These are phyloP conservation scores for Rhyacichthys aspro DNA, from an alignment of 2,797 vertebrate genomes.

Conservation along the genomic window DNA sequence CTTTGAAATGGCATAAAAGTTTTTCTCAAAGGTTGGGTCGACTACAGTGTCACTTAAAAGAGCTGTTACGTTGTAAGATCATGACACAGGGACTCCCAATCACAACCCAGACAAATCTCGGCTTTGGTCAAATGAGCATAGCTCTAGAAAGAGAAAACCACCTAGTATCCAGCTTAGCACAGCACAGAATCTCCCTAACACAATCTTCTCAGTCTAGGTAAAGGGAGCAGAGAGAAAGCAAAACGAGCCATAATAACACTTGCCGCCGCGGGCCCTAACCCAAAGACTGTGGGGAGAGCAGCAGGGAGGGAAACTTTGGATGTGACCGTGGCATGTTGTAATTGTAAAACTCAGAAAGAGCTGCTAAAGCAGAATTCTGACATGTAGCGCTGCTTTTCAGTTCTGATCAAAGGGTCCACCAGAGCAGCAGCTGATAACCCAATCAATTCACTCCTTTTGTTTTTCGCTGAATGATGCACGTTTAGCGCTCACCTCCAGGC, in stretches of 20 bases:
- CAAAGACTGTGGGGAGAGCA: slow-evolving; percentile 58
- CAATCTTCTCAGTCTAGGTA: slow-evolving; percentile 42
- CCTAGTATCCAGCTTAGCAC: slow-evolving; percentile 12
- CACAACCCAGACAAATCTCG: too few relatives aligned
- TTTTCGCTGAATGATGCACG: slow-evolving; percentile 91
- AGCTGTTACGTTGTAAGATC: too few relatives aligned
- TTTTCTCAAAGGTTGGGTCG: too few relatives aligned
- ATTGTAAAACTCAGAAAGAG: slow-evolving; percentile 86
- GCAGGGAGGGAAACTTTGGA: slow-evolving; percentile 70
- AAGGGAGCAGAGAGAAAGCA: slow-evolving; percentile 35
- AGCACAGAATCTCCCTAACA: slow-evolving; percentile 45
- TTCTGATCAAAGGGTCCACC: slow-evolving; percentile 75
- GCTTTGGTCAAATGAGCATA: too few relatives aligned
- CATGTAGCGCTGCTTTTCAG: slow-evolving; percentile 81
- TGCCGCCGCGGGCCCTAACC: slow-evolving; percentile 66
- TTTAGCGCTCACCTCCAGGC: slow-evolving; percentile 87
- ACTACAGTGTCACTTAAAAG: too few relatives aligned
- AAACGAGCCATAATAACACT: slow-evolving; percentile 56
- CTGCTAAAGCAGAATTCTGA: slow-evolving; percentile 85
- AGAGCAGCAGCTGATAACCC: slow-evolving; percentile 80
- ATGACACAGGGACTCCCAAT: too few relatives aligned
- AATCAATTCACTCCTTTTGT: slow-evolving; percentile 87
- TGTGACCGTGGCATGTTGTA: slow-evolving; percentile 79
- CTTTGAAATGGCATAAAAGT: too few relatives aligned
- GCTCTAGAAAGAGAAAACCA: background rate